Percentiles rank a stretch among this genome's conserved stretches.
Evolutionary conservation across 1,140 invertebrate genomes (phyloP).

Genomic region (Paraescarpia echinospica): DNA sequence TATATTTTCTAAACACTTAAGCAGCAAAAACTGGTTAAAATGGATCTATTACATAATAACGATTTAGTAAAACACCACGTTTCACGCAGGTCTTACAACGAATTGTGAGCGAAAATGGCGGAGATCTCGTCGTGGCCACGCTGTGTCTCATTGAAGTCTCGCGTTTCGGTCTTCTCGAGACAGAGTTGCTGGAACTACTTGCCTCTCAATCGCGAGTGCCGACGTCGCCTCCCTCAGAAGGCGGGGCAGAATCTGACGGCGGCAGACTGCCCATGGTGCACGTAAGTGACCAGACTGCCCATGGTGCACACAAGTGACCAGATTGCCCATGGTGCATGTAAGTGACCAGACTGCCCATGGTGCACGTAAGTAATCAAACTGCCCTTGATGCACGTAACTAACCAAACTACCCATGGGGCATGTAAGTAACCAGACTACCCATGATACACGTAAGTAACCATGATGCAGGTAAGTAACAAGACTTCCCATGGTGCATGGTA

Average conservation of each 20-base stretch:
- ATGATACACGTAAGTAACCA: background rate
- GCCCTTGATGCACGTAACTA: no score
- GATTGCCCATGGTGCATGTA: no score
- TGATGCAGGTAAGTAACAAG: no score
- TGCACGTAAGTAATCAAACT: no score
- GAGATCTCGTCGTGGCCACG: conserved; percentile 24
- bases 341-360: no score
- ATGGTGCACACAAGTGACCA: no score
- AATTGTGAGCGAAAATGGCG: conserved; percentile 24
- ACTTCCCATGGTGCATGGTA: no score
- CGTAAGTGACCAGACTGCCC: background rate
- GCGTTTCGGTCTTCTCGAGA: conserved; percentile 24
- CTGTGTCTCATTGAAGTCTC: conserved; percentile 30
- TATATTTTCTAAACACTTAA: no score
- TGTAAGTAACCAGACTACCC: no score
- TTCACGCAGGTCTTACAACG: background rate
- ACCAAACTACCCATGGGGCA: no score
- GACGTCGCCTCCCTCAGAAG: background rate
- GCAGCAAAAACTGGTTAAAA: no score
- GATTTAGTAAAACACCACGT: background rate
- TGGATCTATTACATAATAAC: background rate
- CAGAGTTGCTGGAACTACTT: conserved; percentile 21
- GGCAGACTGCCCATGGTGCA: background rate
- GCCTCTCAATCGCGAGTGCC: background rate
- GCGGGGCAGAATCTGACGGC: background rate